These are phyloP conservation scores for Cotesia glomerata DNA, from an alignment of 1,140 invertebrate genomes.

Conservation along the genomic window DNA sequence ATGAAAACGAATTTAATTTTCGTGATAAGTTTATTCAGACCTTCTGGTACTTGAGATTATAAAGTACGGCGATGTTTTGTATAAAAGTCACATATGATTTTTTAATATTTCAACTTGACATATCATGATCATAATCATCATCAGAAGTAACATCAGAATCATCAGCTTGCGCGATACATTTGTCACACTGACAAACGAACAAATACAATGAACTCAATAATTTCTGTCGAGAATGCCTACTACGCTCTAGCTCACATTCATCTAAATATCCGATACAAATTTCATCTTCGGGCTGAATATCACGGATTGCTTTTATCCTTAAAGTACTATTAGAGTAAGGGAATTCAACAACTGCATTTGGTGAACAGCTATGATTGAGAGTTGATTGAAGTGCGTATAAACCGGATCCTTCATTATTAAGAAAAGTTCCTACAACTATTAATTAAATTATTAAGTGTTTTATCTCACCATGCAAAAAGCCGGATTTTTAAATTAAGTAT, in stretches of 20 bases:
- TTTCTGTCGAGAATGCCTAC: slow-evolving; percentile 86
- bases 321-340: slow-evolving; percentile 83
- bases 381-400: slow-evolving; percentile 85
- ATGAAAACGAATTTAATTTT: no score
- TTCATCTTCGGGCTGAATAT: slow-evolving; percentile 84
- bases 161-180: slow-evolving; percentile 75
- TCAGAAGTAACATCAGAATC: slow-evolving; percentile 82
- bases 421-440: slow-evolving; percentile 82
- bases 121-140: slow-evolving; percentile 42
- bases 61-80: no score
- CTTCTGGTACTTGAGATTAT: no score
- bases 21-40: no score
- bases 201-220: slow-evolving; percentile 84
- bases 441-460: slow-evolving; percentile 4
- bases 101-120: slow-evolving; percentile 34
- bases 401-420: slow-evolving; percentile 93
- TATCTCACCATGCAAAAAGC: not conserved
- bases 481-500: not conserved
- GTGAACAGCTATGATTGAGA: slow-evolving; percentile 91
- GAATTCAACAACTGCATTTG: slow-evolving; percentile 87
- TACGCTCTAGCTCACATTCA: slow-evolving; percentile 79
- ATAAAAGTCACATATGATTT: not conserved
- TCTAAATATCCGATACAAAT: slow-evolving; percentile 92
- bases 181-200: slow-evolving; percentile 81
- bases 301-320: slow-evolving; percentile 74